Percentiles rank a stretch among this genome's conserved stretches.
Conservation (phyloP, 2,797 vertebrate species). For the Sylvia borin region DNA sequence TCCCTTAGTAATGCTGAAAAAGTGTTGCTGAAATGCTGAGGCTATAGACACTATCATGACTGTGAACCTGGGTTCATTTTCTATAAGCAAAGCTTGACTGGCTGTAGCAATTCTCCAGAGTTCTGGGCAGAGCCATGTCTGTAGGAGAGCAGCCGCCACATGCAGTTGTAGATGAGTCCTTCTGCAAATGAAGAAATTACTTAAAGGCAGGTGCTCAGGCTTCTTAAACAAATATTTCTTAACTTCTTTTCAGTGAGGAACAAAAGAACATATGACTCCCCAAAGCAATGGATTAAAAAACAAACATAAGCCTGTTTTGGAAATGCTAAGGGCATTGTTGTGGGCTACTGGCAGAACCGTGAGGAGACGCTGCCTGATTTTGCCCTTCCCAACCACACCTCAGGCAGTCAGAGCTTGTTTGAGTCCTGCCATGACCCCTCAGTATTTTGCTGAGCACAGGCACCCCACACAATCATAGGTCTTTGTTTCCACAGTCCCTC, state of each 20-base stretch:
- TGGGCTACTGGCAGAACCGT: not conserved
- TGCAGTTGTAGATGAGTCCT: not conserved
- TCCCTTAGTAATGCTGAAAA: not conserved
- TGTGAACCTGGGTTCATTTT: not conserved
- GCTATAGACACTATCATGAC: not conserved
- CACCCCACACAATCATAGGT: not conserved
- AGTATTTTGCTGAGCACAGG: not conserved
- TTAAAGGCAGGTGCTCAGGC: not conserved
- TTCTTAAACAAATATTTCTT: constrained; percentile 46
- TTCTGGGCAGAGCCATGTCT: not conserved
- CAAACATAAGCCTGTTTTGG: not conserved
- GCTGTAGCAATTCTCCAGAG: fast-evolving
- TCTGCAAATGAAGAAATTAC: not conserved
- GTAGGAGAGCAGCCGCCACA: fast-evolving
- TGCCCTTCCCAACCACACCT: not conserved
- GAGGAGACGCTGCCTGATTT: not conserved
- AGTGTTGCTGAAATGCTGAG: not conserved
- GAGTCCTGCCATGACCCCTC: not conserved
- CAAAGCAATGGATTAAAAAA: not conserved
- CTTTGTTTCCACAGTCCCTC: not conserved
- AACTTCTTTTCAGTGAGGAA: not conserved
- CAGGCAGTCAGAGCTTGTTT: not conserved
- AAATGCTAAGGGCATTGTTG: not conserved
- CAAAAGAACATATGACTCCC: not conserved
- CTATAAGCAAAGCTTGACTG: not conserved